phyloP scores from a whole-genome alignment of 2,888 invertebrate species.

The Heteropelma amictum region DNA sequence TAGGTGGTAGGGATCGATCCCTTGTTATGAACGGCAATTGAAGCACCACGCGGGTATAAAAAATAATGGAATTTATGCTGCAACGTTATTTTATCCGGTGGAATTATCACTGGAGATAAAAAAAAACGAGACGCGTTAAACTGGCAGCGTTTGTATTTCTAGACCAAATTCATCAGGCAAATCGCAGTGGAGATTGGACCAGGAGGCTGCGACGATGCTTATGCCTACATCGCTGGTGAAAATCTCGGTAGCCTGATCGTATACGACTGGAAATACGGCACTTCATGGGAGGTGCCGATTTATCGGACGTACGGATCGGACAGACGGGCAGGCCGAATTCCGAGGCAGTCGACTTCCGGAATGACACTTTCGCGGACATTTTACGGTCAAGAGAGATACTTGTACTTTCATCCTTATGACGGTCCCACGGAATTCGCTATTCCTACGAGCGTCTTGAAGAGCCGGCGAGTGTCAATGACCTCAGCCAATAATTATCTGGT shows the following conservation, averaged over 20 bases:
- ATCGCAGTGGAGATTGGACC: constrained; percentile 88
- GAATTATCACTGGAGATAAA: neutral
- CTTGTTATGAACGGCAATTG: too few relatives aligned
- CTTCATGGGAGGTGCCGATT: constrained; percentile 87
- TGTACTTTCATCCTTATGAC: constrained; percentile 89
- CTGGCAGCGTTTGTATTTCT: neutral
- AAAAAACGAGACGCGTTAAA: neutral
- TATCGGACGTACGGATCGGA: constrained; percentile 69
- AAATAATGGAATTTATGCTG: too few relatives aligned
- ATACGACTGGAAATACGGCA: constrained; percentile 87
- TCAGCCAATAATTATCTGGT: constrained; percentile 86
- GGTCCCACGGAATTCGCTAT: constrained; percentile 89
- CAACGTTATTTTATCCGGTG: too few relatives aligned
- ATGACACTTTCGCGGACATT: constrained; percentile 85
- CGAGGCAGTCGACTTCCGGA: constrained; percentile 90
- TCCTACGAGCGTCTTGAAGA: constrained; percentile 85
- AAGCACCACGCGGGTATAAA: too few relatives aligned
- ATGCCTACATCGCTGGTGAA: constrained; percentile 90
- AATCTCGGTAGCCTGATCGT: constrained; percentile 89
- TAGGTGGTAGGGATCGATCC: too few relatives aligned
- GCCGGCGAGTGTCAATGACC: constrained; percentile 83
- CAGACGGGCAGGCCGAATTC: constrained; percentile 92
- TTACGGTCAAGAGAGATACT: constrained; percentile 83
- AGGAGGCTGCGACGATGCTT: constrained; percentile 85
- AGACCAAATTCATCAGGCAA: constrained; percentile 89